phyloP scores from a whole-genome alignment of 2,888 invertebrate genomes.

The Dysmachus trigonus region DNA sequence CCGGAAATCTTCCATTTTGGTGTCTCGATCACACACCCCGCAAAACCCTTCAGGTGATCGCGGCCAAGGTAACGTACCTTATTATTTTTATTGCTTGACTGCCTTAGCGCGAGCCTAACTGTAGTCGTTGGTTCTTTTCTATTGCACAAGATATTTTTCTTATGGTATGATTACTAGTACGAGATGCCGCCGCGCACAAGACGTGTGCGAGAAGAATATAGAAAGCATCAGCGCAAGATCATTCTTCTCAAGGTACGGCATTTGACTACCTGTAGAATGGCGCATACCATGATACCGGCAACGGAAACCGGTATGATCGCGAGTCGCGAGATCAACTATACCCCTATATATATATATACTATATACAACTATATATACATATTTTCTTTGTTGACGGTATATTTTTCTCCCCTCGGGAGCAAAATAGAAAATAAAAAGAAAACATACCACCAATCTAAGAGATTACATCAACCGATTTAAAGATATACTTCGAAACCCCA shows the following conservation, averaged over 20 bases:
- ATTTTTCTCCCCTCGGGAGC: not conserved
- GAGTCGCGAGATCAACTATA: too few species aligned
- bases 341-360: too few species aligned
- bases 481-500: not conserved
- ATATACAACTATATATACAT: not conserved
- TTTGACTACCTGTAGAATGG: constrained; percentile 11
- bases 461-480: constrained; percentile 19
- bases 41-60: constrained; percentile 12
- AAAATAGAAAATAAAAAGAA: not conserved
- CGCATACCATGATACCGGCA: not conserved
- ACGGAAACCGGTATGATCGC: constrained; percentile 10
- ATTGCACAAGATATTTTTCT: constrained; percentile 3
- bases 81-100: constrained; percentile 23
- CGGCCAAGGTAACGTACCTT: constrained; percentile 30
- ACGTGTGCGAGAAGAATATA: constrained; percentile 8
- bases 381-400: not conserved
- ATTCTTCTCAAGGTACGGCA: not conserved
- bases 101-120: constrained; percentile 30
- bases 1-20: not conserved
- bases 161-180: not conserved
- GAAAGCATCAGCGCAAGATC: constrained; percentile 1
- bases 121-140: constrained; percentile 31
- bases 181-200: not conserved
- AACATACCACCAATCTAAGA: not conserved
- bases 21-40: not conserved